Percentiles rank a stretch among this genome's conserved stretches.
phyloP scores from a whole-genome alignment of 2,888 invertebrate species.

The Lasioglossum vierecki region DNA sequence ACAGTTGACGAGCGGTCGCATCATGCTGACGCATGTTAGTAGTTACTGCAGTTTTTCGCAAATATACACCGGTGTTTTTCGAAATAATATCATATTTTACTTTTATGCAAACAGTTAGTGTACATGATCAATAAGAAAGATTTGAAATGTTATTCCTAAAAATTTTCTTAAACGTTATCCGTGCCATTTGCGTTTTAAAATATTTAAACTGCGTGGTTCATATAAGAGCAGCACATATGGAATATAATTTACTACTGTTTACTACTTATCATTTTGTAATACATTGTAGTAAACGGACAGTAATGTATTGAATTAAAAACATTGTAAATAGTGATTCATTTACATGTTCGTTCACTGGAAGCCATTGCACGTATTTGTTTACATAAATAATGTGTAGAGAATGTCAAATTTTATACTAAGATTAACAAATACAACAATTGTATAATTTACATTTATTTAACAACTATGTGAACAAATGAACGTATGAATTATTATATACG shows the following conservation, averaged over 20 bases:
- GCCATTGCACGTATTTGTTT: neutral
- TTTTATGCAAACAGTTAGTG: too few species aligned
- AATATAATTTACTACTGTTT: neutral
- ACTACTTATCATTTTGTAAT: neutral
- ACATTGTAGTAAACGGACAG: neutral
- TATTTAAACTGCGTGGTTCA: too few species aligned
- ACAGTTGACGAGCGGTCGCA: too few species aligned
- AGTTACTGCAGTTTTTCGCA: too few species aligned
- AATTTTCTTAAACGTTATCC: too few species aligned
- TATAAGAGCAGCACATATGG: too few species aligned
- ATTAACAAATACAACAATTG: neutral
- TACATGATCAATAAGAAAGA: too few species aligned
- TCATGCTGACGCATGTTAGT: too few species aligned
- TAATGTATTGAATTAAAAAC: neutral
- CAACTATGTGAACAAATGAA: neutral
- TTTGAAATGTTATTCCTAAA: too few species aligned
- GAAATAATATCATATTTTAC: too few species aligned
- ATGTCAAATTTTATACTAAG: neutral
- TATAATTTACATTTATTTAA: neutral
- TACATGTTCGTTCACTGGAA: neutral
- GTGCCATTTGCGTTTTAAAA: too few species aligned
- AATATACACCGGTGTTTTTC: too few species aligned
- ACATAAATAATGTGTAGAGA: neutral
- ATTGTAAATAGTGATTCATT: neutral
- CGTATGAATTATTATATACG: neutral